Evolutionary conservation across 2,888 invertebrate species (phyloP), one percentile per base, ranked within the genome.

Genomic region (Apotomis capreana): DNA sequence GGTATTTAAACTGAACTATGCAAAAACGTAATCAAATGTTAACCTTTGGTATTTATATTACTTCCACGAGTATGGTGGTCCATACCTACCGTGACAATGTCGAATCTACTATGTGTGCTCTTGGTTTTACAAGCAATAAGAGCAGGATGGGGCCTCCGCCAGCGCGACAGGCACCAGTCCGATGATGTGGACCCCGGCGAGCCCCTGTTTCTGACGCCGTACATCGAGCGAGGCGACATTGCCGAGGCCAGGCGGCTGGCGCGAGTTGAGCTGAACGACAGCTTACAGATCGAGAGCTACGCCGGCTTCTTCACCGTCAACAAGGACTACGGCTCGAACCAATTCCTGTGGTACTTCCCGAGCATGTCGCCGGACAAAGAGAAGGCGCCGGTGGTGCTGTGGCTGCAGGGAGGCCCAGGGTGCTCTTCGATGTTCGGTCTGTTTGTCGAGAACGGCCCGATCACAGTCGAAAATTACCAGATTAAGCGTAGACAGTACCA

Each of bases 281-380:
- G 93, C 86, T 93, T 90, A 46, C 89, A 94, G 13, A 89, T 96
- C 26, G 94, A 92, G 76, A 97, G 97, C 81, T 96, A 96, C 81
- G 94, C 97, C 13, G 97, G 97, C 9, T 98, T 95, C 84, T 93
- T 98, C 69, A 98, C 98, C 0, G 98, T 98, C 0, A 95, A 98
- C 84, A 95, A 96, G 78, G 87, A 93, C 0, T 95, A 93, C 81
- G 95, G 96, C 78, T 97, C 97, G 0, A 97, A 98, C 83, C 94
- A 97, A 88, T 98, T 98, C 90, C 97, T 98, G 87, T 98, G 98
- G 98, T 98, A 96, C 83, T 98, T 98, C 84, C 97, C 97, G 0
- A 95, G 97, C 0, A 94, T 95, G 93, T 76, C 85, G 2, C 87
- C 89, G 0, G 83, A 89, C 46, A 88, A 86, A 2, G 89, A 90